Base-by-base conservation (phyloP, 2,113 vertebrate species). In the Struthio camelus region DNA sequence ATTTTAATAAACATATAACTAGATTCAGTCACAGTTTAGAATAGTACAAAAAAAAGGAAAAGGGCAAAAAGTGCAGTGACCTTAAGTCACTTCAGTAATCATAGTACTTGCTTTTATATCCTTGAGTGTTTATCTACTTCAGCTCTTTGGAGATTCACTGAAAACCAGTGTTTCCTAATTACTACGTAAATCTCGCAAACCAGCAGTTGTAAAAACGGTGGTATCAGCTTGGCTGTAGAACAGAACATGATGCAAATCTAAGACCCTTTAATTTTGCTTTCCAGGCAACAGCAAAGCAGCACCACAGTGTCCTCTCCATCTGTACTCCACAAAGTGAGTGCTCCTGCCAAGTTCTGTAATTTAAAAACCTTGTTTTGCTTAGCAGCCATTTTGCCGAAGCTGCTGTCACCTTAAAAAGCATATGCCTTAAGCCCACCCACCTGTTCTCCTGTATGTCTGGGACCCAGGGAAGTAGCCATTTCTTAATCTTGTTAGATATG, bases 311-410 rank as follows among this genome's bases (percentile, higher is more conserved):
- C 96, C 80, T 83, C 92, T 97, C 79, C 97, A 96, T 95, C 94
- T 97, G 80, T 96, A 93, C 93, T 89, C 96, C 46, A 72, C 96
- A 25, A 97, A 98, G 98, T 98, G 96, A 98, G 98, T 96, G 12
- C 36, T 54, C 1, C 0, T 93, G 84, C 90, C 96, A 96, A 93
- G 51, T 15, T 48, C 94, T 95, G 56, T 84, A 30, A 83, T 86
- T 91, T 88, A 61, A 71, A 95, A 86, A 36, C n/a, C 0, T 3
- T 58, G 81, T 95, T 94, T 77, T 94, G 66, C 84, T 91, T 81
- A 94, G 40, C 91, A 95, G 85, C 59, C 87, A 75, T 86, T 94
- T 84, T 75, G 51, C 78, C 71, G 69, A 73, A 82, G 56, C 48
- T 91, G 70, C 76, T 96, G 64, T 91, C 89, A 94, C 89, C 94